These are phyloP conservation scores for Verasper variegatus DNA, from an alignment of 2,113 vertebrate genomes.

Conservation along the genomic window DNA sequence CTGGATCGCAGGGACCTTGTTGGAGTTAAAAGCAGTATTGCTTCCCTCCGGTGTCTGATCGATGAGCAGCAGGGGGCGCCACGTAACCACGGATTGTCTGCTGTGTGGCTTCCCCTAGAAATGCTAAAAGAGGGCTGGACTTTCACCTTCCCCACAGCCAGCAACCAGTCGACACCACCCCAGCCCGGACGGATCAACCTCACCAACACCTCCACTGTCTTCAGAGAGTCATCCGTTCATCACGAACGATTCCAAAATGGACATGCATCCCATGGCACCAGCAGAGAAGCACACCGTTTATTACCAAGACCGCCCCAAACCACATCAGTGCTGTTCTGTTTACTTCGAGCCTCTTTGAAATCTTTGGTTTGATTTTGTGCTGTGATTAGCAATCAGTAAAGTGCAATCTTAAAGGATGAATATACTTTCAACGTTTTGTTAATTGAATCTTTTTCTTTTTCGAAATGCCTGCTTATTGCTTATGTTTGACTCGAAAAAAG, in stretches of 20 bases:
- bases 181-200: constrained; percentile 51
- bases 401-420: constrained; percentile 82
- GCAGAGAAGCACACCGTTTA: constrained; percentile 43
- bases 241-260: constrained; percentile 18
- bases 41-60: constrained; percentile 66
- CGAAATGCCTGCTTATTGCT: constrained; percentile 65
- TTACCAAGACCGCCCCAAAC: too few relatives aligned
- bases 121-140: constrained; percentile 31
- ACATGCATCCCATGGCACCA: constrained; percentile 63
- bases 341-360: constrained; percentile 67
- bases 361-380: constrained; percentile 79
- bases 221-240: constrained; percentile 29
- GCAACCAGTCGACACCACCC: constrained; percentile 53
- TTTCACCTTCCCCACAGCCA: constrained; percentile 46
- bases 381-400: constrained; percentile 86
- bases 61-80: constrained; percentile 70
- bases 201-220: constrained; percentile 16
- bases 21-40: constrained; percentile 63
- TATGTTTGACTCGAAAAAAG: constrained; percentile 56
- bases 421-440: constrained; percentile 72
- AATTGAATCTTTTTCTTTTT: constrained; percentile 63
- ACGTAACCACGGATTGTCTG: constrained; percentile 39
- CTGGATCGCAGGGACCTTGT: constrained; percentile 36
- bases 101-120: constrained; percentile 26
- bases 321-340: constrained; percentile 56